Evolutionary conservation across 2,113 vertebrate species (phyloP).

Genomic region (Aspiorhynchus laticeps): DNA sequence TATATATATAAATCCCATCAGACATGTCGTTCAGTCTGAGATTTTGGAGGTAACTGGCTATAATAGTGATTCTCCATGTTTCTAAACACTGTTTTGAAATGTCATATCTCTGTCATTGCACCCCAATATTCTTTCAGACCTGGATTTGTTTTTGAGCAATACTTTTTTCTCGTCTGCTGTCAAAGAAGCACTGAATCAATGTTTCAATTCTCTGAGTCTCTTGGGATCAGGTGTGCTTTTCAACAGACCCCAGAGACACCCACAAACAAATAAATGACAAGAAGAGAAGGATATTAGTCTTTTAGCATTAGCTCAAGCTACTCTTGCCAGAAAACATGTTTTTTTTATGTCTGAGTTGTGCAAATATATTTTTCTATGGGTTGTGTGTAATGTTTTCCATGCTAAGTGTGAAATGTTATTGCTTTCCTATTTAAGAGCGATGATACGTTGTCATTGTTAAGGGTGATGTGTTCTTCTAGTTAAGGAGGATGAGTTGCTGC

Average conservation of each 20-base stretch:
- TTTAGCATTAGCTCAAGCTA: background rate
- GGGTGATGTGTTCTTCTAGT: background rate
- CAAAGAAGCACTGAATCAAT: conserved; percentile 32
- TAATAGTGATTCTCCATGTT: background rate
- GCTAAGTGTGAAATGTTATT: background rate
- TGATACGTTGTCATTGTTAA: background rate
- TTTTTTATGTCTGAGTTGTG: background rate
- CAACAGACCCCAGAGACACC: conserved; percentile 14
- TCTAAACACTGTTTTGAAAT: conserved; percentile 12
- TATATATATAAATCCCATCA: too few species aligned
- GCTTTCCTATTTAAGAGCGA: background rate
- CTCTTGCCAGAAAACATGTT: background rate
- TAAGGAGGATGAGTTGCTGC: background rate
- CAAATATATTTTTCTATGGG: background rate
- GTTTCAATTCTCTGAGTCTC: conserved; percentile 13
- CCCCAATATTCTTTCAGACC: background rate
- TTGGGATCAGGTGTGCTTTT: conserved; percentile 39
- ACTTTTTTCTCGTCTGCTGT: conserved; percentile 6
- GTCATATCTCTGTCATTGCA: background rate
- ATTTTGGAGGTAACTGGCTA: background rate
- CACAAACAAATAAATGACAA: conserved; percentile 36
- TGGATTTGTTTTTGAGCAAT: conserved; percentile 2
- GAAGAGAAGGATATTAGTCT: background rate
- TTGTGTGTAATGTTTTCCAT: background rate
- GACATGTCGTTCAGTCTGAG: background rate